These are phyloP conservation scores for Sphaeramia orbicularis DNA, from an alignment of 2,797 vertebrate species.

Conservation along the genomic window DNA sequence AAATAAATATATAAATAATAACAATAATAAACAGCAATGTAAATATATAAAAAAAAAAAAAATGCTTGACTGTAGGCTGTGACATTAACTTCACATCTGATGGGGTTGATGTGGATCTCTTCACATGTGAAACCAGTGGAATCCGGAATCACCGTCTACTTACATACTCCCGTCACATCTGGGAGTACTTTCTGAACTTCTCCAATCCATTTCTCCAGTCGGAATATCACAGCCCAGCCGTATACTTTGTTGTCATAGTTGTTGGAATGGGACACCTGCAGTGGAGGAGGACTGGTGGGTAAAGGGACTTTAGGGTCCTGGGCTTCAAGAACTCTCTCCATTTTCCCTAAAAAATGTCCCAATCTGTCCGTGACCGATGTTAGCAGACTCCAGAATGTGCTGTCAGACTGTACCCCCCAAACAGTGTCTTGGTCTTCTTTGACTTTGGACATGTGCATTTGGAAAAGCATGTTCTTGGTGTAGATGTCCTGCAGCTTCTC, in stretches of 20 bases:
- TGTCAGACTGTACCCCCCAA: neutral
- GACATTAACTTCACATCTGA: neutral
- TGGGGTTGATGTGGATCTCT: neutral
- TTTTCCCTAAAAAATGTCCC: fast-evolving
- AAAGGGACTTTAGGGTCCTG: fast-evolving
- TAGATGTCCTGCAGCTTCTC: slow-evolving; percentile 61
- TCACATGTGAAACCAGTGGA: neutral
- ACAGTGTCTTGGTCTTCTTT: fast-evolving
- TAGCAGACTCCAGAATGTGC: fast-evolving
- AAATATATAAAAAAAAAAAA: neutral
- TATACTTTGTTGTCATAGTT: slow-evolving; percentile 1
- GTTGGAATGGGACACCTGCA: fast-evolving
- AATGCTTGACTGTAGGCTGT: neutral
- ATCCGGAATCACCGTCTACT: neutral
- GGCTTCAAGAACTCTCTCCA: fast-evolving
- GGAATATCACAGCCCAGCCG: slow-evolving; percentile 23
- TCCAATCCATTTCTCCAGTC: slow-evolving; percentile 8
- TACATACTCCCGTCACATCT: neutral
- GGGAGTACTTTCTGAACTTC: neutral
- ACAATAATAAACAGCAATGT: too few relatives aligned
- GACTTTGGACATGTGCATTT: slow-evolving; percentile 35
- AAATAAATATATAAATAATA: too few relatives aligned
- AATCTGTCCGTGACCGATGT: fast-evolving
- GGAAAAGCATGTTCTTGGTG: slow-evolving; percentile 18
- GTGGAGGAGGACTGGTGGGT: neutral